Conservation (phyloP, 2,888 invertebrate genomes). For the Cephonodes hylas region DNA sequence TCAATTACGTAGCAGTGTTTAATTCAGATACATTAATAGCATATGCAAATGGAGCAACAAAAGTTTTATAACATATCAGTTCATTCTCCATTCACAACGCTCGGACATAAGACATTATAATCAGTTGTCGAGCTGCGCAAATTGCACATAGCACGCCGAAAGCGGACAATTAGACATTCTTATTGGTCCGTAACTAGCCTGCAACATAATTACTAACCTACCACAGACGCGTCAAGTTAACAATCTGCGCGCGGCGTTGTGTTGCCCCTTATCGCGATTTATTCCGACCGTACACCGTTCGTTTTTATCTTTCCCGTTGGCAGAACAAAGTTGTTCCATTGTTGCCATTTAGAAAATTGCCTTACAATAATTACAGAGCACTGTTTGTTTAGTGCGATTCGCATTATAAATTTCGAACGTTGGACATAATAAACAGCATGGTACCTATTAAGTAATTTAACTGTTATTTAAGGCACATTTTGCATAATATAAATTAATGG, state of each 20-base stretch:
- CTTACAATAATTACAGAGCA: slow-evolving; percentile 15
- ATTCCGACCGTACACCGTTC: slow-evolving; percentile 29
- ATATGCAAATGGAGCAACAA: no score
- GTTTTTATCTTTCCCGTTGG: slow-evolving; percentile 35
- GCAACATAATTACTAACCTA: slow-evolving; percentile 27
- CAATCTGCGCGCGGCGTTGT: slow-evolving; percentile 32
- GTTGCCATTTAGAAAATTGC: slow-evolving; percentile 36
- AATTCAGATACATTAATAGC: no score
- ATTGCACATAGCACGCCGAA: slow-evolving; percentile 20
- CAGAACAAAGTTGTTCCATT: slow-evolving; percentile 29
- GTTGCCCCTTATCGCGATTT: slow-evolving; percentile 33
- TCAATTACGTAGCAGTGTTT: no score
- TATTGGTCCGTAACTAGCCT: slow-evolving; percentile 30
- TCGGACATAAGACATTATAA: neutral
- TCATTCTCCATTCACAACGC: neutral
- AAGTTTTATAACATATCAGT: neutral
- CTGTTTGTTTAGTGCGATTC: slow-evolving; percentile 17
- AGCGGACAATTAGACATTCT: slow-evolving; percentile 32
- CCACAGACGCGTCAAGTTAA: slow-evolving; percentile 32
- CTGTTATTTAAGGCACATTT: neutral
- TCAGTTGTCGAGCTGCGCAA: slow-evolving; percentile 1
- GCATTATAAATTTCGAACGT: neutral
- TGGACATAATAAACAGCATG: neutral
- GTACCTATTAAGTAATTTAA: neutral
- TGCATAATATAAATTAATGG: no score